Conservation (phyloP, 2,797 vertebrate genomes). For the Acridotheres tristis region DNA sequence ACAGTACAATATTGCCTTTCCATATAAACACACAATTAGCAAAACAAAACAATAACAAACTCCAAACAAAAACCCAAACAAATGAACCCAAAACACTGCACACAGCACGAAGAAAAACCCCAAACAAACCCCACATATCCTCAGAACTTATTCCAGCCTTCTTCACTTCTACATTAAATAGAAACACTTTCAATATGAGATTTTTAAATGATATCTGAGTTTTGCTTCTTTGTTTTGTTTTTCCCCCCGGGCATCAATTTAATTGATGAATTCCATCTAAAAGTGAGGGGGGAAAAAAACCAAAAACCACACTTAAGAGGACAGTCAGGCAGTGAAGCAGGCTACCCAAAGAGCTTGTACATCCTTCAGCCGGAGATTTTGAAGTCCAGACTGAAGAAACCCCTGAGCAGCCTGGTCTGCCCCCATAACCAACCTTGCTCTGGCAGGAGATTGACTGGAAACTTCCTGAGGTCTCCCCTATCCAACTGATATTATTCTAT, state of each 20-base stretch:
- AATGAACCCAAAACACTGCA: too few relatives aligned
- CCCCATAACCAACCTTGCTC: neutral
- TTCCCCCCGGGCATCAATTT: neutral
- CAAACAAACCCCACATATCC: rapidly evolving
- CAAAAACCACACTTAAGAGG: too few relatives aligned
- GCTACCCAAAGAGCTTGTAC: neutral
- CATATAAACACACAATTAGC: neutral
- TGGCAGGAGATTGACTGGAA: neutral
- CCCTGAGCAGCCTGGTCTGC: neutral
- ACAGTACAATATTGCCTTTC: neutral
- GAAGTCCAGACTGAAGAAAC: neutral
- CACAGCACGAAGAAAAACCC: neutral
- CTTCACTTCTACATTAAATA: neutral
- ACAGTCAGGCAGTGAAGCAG: neutral
- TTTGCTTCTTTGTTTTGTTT: too few relatives aligned
- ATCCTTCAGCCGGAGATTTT: neutral
- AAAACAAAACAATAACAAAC: neutral
- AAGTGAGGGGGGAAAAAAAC: too few relatives aligned
- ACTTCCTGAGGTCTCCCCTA: neutral
- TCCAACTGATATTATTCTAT: neutral
- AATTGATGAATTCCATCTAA: neutral
- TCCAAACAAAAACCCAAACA: neutral
- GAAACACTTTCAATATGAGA: neutral
- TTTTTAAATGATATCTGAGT: neutral
- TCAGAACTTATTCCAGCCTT: neutral